phyloP scores from a whole-genome alignment of 2,888 invertebrate species.

The Melinaea marsaeus region DNA sequence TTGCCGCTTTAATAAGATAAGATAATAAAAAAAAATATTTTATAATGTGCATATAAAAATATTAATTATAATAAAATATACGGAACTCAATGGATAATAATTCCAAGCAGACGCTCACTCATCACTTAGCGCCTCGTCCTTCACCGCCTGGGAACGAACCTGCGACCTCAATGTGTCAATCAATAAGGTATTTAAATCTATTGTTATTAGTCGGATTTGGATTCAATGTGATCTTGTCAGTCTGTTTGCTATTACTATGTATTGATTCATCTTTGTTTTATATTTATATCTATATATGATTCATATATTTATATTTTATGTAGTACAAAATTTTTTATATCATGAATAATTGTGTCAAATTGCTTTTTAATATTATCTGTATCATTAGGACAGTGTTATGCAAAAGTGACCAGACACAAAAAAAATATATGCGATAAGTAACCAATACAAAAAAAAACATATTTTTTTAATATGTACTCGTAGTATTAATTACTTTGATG shows the following conservation, averaged over 20 bases:
- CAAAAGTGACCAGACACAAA: background rate
- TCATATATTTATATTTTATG: too few species aligned
- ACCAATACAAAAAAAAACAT: background rate
- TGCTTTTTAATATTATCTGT: constrained; percentile 41
- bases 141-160: constrained; percentile 33
- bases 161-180: constrained; percentile 35
- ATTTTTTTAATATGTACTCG: background rate
- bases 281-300: too few species aligned
- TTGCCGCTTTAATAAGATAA: too few species aligned
- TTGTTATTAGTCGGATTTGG: constrained; percentile 1
- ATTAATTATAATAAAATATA: too few species aligned
- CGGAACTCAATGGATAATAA: too few species aligned
- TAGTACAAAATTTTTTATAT: too few species aligned
- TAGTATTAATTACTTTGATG: background rate
- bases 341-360: constrained; percentile 38
- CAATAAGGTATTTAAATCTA: constrained; percentile 15
- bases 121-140: background rate
- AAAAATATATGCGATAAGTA: background rate
- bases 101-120: background rate
- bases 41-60: too few species aligned
- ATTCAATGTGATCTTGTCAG: background rate
- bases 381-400: constrained; percentile 24
- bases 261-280: background rate
- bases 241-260: background rate
- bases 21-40: too few species aligned